Conservation (phyloP, 2,888 invertebrate genomes). For the Eucriotettix oculatus region DNA sequence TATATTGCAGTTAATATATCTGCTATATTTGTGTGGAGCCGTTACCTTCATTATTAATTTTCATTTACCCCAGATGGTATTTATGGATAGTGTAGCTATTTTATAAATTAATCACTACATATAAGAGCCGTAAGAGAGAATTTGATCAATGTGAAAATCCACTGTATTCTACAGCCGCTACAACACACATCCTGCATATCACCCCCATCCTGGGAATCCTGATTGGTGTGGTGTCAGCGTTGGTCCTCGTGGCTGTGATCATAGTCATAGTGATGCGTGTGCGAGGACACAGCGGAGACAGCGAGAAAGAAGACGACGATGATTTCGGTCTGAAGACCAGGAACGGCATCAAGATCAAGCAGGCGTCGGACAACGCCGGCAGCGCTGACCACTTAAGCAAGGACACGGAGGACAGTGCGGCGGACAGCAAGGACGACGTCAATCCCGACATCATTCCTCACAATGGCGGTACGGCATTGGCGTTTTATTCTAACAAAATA, state of each 20-base stretch:
- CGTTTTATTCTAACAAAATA: not conserved
- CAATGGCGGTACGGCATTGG: conserved; percentile 25
- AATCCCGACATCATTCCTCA: conserved; percentile 41
- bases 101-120: too few relatives aligned
- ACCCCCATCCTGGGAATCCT: conserved; percentile 36
- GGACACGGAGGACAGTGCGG: conserved; percentile 29
- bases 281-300: conserved; percentile 21
- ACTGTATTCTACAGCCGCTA: conserved; percentile 24
- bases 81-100: too few relatives aligned
- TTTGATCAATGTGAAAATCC: too few relatives aligned
- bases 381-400: conserved; percentile 31
- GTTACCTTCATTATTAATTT: too few relatives aligned
- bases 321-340: conserved; percentile 1
- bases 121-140: too few relatives aligned
- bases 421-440: conserved; percentile 35
- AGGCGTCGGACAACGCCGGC: conserved; percentile 18
- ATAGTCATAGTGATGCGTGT: conserved; percentile 34
- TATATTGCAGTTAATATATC: too few relatives aligned
- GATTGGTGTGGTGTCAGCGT: conserved; percentile 33
- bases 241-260: conserved; percentile 32
- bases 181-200: conserved; percentile 33
- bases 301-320: conserved; percentile 12
- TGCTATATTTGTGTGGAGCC: too few relatives aligned
- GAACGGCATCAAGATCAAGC: conserved; percentile 2
- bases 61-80: too few relatives aligned